Evolutionary conservation across 2,797 vertebrate species (phyloP), one percentile per base, ranked within the genome.

Genomic region (Sebastes flavidus): DNA sequence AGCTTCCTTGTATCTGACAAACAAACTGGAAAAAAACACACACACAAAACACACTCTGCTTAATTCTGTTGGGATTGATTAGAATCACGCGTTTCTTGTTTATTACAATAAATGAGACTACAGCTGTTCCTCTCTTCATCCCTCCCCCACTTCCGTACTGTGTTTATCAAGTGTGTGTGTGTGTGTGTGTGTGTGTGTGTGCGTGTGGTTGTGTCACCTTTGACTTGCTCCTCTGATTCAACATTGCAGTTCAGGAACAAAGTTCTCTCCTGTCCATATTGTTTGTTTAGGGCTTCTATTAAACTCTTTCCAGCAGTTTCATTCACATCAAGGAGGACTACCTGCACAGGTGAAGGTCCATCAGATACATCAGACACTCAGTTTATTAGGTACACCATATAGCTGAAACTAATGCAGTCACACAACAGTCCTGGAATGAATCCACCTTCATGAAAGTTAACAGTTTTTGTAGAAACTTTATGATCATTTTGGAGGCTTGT

Each of bases 251-350:
- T 42, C 8, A 91, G 69, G 60, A 96, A 96, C 67, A 93, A 22
- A 1, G 79, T 34, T 16, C 38, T 68, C 3, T 87, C 93, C 14
- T 4, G 1, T 30, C 92, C 94, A 4, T 89, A 91, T n/a, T 91
- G 30, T 55, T 94, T 77, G 12, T 85, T 73, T 3, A 96, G 76
- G 5, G 12, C 13, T 13, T 88, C 78, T 32, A 77, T 65, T 13
- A 93, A 65, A 68, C 34, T 82, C 36, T 77, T 65, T 3, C 91
- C 95, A 7, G 46, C 74, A 0, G 52, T 29, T 70, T 90, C 80
- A 8, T 95, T 91, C 2, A 95, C 9, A 20, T 96, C 96, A 82
- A 96, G 54, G 20, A 96, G 46, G 18, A 80, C 91, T 0, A 95
- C 95, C 96, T 96, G 78, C 16, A 34, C 9, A 66, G 6, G 6